Evolutionary conservation across 92 coral and sea anemone species (phyloP).

Genomic region (Porites evermanni): DNA sequence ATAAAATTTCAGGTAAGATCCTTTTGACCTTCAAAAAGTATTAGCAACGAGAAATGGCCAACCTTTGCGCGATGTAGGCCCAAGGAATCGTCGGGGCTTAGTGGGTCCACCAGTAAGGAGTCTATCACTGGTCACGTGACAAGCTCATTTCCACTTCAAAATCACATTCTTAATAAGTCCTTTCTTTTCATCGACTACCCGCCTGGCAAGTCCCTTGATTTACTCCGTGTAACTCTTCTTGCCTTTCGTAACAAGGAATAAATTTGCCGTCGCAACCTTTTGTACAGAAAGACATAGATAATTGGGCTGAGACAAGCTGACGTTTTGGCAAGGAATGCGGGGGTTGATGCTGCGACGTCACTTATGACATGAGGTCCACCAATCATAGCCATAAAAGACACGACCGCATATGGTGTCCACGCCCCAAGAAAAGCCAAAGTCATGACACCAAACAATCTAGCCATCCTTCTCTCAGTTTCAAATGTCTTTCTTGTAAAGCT

Average conservation of each 20-base stretch:
- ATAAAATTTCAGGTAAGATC: too few species aligned
- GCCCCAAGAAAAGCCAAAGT: constrained; percentile 72
- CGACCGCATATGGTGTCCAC: constrained; percentile 92
- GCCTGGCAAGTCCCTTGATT: neutral
- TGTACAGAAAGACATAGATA: constrained; percentile 76
- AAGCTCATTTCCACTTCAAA: too few species aligned
- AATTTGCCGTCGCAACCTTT: constrained; percentile 56
- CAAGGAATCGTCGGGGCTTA: too few species aligned
- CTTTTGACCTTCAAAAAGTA: too few species aligned
- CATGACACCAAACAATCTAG: constrained; percentile 59
- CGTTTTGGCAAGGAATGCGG: constrained; percentile 81
- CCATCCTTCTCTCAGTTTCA: constrained; percentile 44
- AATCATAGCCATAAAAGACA: constrained; percentile 39
- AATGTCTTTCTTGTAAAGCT: constrained; percentile 31
- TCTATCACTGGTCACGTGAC: too few species aligned
- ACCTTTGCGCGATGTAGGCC: too few species aligned
- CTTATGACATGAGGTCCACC: constrained; percentile 28
- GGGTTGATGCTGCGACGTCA: constrained; percentile 55
- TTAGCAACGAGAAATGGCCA: too few species aligned
- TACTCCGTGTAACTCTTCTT: neutral
- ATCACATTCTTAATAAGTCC: too few species aligned
- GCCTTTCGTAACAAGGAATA: neutral
- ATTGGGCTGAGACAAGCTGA: constrained; percentile 76
- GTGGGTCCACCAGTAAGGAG: too few species aligned
- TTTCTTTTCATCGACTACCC: too few species aligned